A percentile compares a stretch with the other conserved stretches of the same genome.
Conservation (phyloP, 1,140 invertebrate species). For the Scaptomyza graminum region DNA sequence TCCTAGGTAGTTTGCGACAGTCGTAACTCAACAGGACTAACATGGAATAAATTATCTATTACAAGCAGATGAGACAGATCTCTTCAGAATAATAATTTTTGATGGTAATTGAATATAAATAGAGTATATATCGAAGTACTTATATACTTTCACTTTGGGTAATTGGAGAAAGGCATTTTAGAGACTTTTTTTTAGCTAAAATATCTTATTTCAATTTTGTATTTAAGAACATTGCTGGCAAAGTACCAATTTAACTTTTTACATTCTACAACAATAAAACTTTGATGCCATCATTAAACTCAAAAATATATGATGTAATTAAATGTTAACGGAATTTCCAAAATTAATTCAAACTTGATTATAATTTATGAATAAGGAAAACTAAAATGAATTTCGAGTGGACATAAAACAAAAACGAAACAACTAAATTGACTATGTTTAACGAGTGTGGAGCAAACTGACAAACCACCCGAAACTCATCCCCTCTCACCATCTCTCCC, state of each 20-base stretch:
- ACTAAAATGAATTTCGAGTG: constrained; percentile 61
- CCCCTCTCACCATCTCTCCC: background rate
- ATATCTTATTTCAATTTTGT: too few relatives aligned
- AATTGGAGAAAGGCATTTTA: too few relatives aligned
- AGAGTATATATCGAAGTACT: too few relatives aligned
- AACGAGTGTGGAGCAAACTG: constrained; percentile 29
- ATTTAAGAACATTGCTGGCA: background rate
- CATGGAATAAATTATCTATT: background rate
- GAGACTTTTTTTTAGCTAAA: too few relatives aligned
- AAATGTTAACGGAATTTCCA: constrained; percentile 53
- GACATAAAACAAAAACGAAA: constrained; percentile 42
- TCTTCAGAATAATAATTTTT: background rate
- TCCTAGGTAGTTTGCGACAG: background rate
- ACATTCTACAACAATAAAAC: background rate
- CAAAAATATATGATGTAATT: constrained; percentile 29
- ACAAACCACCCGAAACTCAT: constrained; percentile 13
- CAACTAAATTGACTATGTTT: constrained; percentile 59
- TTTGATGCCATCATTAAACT: constrained; percentile 32
- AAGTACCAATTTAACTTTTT: background rate
- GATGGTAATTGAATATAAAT: background rate
- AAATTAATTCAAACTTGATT: constrained; percentile 54
- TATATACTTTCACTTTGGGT: too few relatives aligned
- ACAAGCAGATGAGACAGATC: background rate
- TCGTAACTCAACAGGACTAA: constrained; percentile 10
- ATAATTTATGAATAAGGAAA: constrained; percentile 34